Conservation (phyloP, 2,888 invertebrate genomes). For the Mimumesa dahlbomi region DNA sequence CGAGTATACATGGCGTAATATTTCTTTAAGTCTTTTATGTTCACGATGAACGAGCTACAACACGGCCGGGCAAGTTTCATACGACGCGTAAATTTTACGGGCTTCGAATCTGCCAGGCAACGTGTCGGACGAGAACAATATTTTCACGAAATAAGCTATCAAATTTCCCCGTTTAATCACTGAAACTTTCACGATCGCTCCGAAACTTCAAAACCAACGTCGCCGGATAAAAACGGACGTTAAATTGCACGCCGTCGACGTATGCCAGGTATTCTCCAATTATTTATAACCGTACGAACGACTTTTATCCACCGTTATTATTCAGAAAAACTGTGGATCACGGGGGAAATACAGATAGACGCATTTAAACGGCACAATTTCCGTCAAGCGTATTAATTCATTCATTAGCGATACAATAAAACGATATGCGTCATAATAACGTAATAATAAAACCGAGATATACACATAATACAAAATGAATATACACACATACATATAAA, state of each 20-base stretch:
- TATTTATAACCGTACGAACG: too few species aligned
- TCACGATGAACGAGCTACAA: not conserved
- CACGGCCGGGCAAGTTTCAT: not conserved
- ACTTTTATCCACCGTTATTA: too few species aligned
- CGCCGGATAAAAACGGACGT: not conserved
- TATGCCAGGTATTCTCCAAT: not conserved
- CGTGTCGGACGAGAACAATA: not conserved
- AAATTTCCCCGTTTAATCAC: not conserved
- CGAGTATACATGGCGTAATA: not conserved
- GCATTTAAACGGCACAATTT: too few species aligned
- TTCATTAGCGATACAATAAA: too few species aligned
- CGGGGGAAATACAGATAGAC: too few species aligned
- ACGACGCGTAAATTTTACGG: too few species aligned
- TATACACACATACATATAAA: too few species aligned
- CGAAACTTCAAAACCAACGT: not conserved
- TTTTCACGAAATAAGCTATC: not conserved
- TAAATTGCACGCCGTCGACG: not conserved
- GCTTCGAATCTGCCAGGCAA: not conserved
- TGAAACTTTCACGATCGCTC: not conserved
- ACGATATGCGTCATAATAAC: too few species aligned
- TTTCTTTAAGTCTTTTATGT: slow-evolving; percentile 16
- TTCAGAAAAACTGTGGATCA: too few species aligned
- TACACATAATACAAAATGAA: too few species aligned
- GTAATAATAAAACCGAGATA: too few species aligned
- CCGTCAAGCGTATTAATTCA: too few species aligned